A percentile compares a stretch with the other conserved stretches of the same genome.
Evolutionary conservation across 2,113 vertebrate species (phyloP).

Genomic region (Phrynosoma platyrhinos): DNA sequence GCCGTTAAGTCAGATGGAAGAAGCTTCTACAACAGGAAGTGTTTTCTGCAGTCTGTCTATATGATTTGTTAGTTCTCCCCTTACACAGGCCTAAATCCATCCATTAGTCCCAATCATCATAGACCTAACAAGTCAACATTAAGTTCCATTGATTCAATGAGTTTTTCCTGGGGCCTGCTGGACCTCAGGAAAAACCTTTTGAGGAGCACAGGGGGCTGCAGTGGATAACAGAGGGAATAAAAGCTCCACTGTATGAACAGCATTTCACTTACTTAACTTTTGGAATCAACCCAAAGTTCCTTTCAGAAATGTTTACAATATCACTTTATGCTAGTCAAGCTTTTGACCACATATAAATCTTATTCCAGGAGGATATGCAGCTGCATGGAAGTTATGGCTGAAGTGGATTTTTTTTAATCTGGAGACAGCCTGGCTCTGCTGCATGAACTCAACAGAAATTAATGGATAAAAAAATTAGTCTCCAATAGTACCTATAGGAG

Average conservation of each 20-base stretch:
- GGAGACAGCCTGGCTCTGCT: not conserved
- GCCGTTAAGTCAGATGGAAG: too few relatives aligned
- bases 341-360: not conserved
- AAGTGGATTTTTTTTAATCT: not conserved
- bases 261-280: not conserved
- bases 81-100: not conserved
- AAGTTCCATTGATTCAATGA: not conserved
- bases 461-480: not conserved
- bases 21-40: too few relatives aligned
- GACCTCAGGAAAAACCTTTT: too few relatives aligned
- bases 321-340: not conserved
- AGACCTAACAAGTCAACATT: too few relatives aligned
- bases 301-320: not conserved
- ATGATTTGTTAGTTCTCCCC: not conserved
- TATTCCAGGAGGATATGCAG: not conserved
- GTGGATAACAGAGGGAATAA: too few relatives aligned
- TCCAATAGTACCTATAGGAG: not conserved
- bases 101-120: not conserved
- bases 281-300: not conserved
- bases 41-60: not conserved
- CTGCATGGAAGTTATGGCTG: not conserved
- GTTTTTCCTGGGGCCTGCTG: not conserved
- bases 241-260: not conserved
- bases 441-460: not conserved
- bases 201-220: too few relatives aligned